Evolutionary conservation across 2,113 vertebrate genomes (phyloP), one percentile per base, ranked within the genome.

Genomic region (Chlorodrepanis virens): DNA sequence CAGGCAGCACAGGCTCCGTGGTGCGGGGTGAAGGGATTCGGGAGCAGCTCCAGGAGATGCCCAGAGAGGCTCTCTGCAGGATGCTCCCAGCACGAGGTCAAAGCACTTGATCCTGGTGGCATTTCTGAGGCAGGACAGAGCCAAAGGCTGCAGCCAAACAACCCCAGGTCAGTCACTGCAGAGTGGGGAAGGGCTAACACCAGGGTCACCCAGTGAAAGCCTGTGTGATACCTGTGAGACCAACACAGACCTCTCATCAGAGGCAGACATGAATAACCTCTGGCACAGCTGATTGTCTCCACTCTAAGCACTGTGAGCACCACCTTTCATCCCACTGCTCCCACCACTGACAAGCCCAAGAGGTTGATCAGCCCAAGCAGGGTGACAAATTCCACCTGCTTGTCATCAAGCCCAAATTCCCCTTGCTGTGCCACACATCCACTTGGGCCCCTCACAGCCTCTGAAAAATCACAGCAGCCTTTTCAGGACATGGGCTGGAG

Each of bases 1-100:
- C 59, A 93, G 90, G 68, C 83, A 69, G 72, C 37, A 23, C 8
- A 60, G 83, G 54, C 72, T 60, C 63, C 22, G 1, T 4, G 63
- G 45, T 12, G 63, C 0, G 4, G 35, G 42, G 5, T 1, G 29
- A 10, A 17, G 47, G 81, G 39, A 33, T 22, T 18, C 0, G 13
- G 57, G 68, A 50, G 61, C 59, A 24, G 61, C 52, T 29, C 16
- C 31, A 8, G 82, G 60, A 14, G 40, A 12, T 4, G 45, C 21
- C 5, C 13, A 5, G 37, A 63, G 68, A 0, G 0, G n/a, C 69
- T 74, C 82, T 15, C 0, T 12, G 69, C 69, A 23, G 59, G 70
- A 75, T 42, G 70, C 29, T 49, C 60, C 42, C 71, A 9, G 4
- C 71, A 10, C 60, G 4, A 7, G 13, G 6, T 3, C 42, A 22